Evolutionary conservation across 1,140 invertebrate genomes (phyloP), one percentile per base, ranked within the genome.

Genomic region (Phymastichus coffea): DNA sequence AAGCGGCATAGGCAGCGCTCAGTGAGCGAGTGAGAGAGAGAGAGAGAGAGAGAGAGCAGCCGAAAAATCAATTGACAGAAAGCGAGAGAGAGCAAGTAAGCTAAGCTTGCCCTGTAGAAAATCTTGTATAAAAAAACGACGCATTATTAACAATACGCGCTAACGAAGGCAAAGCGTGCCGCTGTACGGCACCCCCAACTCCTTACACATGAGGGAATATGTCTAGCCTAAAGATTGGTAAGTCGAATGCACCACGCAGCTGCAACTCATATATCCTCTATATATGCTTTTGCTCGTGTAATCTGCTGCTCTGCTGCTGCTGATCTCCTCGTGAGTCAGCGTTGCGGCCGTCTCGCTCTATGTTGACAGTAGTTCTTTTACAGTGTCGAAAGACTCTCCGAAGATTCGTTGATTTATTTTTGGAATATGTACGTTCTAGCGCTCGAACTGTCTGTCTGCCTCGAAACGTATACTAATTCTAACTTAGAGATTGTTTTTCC

Each of bases 171-270:
- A 43, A 37, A 40, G 43, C 23, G 33, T 17, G 41, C 41, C 25
- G 28, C 43, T 46, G 20, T 38, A 1, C 19, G 40, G 30, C 54
- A 10, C 38, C 28, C 10, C 14, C 12, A 14, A 17, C 17, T 28
- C 23, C 7, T 6, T 25, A 51, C 51, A 71, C 67, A 77, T 78
- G 72, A 71, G 72, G 75, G 77, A 84, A 81, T 82, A 85, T 85
- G 84, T 85, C 83, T 76, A 85, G 83, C 78, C 79, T 85, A 79
- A 85, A 85, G 81, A 82, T 84, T 72, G 84, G 84, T 85, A 81
- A 84, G 82, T 26, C 51, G n/a, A 23, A 14, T 3, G 14, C 15
- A n/a, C 7, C 25, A 17, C 23, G 44, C 4, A 12, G 22, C 20
- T 47, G 15, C 4, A 19, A 26, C 19, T 44, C 33, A 6, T 25